phyloP scores from a whole-genome alignment of 1,140 invertebrate genomes.

The Calliopsis andreniformis region DNA sequence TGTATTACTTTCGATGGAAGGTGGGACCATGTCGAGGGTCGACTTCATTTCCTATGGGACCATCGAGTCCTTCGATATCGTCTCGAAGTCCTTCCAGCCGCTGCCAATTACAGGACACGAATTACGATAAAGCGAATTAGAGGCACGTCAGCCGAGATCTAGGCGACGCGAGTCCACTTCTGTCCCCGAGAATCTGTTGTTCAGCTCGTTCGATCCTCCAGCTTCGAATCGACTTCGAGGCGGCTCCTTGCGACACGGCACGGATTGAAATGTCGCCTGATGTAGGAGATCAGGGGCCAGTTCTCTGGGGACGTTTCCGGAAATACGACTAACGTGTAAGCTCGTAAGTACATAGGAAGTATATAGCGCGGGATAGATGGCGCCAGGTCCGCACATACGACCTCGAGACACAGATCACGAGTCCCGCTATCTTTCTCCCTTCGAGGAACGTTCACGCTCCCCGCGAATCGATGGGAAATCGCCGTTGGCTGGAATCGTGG shows the following conservation, averaged over 20 bases:
- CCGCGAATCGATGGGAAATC: background rate
- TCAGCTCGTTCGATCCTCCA: background rate
- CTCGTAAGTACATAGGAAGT: background rate
- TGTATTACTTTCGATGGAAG: background rate
- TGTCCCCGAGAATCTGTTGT: background rate
- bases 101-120: conserved; percentile 12
- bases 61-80: background rate
- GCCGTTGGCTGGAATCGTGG: background rate
- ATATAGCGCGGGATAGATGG: conserved; percentile 34
- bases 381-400: background rate
- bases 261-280: conserved; percentile 15
- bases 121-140: conserved; percentile 47
- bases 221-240: background rate
- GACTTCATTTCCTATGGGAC: conserved; percentile 18
- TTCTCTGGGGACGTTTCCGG: no score
- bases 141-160: background rate
- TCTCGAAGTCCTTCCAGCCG: background rate
- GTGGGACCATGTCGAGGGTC: background rate
- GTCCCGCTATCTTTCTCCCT: background rate
- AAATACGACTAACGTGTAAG: background rate
- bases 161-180: no score
- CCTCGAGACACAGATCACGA: conserved; percentile 16
- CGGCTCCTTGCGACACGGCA: background rate
- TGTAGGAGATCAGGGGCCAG: background rate
- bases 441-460: background rate